Conservation (phyloP, 2,113 vertebrate genomes). For the Hystrix brachyura region DNA sequence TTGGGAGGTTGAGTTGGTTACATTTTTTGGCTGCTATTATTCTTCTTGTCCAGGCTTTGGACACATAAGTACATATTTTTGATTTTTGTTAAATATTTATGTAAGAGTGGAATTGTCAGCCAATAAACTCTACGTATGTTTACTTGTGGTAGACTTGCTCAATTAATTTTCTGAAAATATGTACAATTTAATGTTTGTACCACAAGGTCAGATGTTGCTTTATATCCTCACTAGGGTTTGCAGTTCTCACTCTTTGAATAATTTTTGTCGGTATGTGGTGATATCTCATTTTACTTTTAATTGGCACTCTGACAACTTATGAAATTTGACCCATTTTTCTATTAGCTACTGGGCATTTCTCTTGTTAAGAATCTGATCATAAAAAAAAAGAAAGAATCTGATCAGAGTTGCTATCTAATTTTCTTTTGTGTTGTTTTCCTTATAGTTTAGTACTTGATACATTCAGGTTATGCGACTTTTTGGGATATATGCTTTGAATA, state of each 20-base stretch:
- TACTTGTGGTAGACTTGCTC: neutral
- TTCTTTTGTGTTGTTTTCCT: neutral
- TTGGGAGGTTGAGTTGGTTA: neutral
- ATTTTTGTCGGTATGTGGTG: neutral
- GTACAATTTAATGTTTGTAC: neutral
- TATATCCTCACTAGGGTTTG: neutral
- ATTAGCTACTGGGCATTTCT: neutral
- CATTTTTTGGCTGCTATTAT: neutral
- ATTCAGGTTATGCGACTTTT: neutral
- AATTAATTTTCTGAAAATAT: neutral
- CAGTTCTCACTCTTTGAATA: neutral
- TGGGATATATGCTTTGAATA: neutral
- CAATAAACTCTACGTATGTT: neutral
- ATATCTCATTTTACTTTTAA: conserved; percentile 1
- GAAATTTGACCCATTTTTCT: neutral
- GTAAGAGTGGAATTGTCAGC: neutral
- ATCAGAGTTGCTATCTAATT: neutral
- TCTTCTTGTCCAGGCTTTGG: neutral
- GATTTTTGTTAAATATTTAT: neutral
- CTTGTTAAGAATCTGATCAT: neutral
- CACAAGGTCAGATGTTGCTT: neutral
- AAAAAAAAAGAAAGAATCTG: neutral
- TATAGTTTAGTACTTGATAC: neutral
- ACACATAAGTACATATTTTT: neutral
- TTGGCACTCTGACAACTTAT: neutral